These are phyloP conservation scores for Balaenoptera acutorostrata DNA, from an alignment of 2,113 vertebrate genomes.

Conservation along the genomic window DNA sequence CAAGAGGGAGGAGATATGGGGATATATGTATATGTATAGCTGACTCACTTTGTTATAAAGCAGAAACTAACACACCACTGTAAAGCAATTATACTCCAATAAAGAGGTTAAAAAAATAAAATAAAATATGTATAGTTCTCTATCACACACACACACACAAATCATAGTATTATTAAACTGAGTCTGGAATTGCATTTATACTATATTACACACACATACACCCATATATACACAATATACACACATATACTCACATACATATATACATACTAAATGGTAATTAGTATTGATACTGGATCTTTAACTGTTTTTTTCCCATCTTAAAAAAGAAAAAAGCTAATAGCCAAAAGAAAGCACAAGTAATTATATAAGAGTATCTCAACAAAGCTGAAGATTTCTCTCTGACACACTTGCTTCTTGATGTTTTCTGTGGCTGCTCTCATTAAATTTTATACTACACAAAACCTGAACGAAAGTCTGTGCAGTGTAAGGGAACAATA, in stretches of 20 bases:
- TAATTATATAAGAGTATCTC: constrained; percentile 72
- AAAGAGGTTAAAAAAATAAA: too few relatives aligned
- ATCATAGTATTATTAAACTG: background rate
- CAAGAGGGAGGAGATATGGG: too few relatives aligned
- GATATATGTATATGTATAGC: too few relatives aligned
- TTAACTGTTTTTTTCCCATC: background rate
- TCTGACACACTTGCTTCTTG: constrained; percentile 68
- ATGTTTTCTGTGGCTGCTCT: constrained; percentile 70
- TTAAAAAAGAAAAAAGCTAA: background rate
- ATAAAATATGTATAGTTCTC: too few relatives aligned
- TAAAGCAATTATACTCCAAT: too few relatives aligned
- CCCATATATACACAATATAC: accelerated
- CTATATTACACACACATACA: background rate
- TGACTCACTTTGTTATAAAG: too few relatives aligned
- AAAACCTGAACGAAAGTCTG: constrained; percentile 54
- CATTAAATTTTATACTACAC: constrained; percentile 72
- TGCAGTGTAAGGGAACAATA: constrained; percentile 74
- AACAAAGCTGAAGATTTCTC: constrained; percentile 55
- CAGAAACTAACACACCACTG: too few relatives aligned
- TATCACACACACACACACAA: background rate
- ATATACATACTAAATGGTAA: background rate
- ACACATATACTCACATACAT: background rate
- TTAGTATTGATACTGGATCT: background rate
- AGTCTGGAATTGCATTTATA: background rate
- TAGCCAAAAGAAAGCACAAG: background rate